Evolutionary conservation across 2,888 invertebrate species (phyloP).

Genomic region (Anarsia innoxiella): DNA sequence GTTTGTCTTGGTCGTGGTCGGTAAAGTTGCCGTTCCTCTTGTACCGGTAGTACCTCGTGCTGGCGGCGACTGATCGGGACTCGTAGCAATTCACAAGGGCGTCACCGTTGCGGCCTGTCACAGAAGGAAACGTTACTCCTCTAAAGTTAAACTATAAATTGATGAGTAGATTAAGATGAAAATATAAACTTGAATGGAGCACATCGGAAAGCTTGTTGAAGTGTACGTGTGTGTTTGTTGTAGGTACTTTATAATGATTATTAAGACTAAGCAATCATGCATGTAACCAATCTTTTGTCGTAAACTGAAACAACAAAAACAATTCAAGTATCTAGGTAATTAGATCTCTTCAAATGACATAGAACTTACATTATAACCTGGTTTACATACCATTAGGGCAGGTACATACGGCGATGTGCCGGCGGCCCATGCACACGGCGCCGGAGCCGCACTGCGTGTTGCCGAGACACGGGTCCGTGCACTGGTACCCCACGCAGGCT

Average conservation of each 20-base stretch:
- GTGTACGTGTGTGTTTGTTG: no score
- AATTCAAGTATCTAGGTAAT: no score
- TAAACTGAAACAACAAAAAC: no score
- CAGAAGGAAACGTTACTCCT: no score
- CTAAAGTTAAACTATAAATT: no score
- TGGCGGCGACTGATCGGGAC: constrained; percentile 50
- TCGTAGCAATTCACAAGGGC: constrained; percentile 76
- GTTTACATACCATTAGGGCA: constrained; percentile 77
- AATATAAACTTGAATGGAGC: no score
- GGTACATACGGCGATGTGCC: constrained; percentile 88
- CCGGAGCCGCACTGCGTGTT: constrained; percentile 82
- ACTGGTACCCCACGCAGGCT: constrained; percentile 86
- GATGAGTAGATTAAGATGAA: no score
- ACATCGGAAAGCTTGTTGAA: no score
- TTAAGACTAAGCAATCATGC: no score
- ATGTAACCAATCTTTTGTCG: background rate
- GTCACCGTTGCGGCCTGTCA: constrained; percentile 78
- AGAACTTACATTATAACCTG: no score
- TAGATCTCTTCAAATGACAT: no score
- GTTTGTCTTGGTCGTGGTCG: constrained; percentile 12
- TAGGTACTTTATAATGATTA: no score
- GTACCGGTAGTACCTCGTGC: constrained; percentile 56
- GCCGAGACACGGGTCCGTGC: constrained; percentile 83
- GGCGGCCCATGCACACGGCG: constrained; percentile 83
- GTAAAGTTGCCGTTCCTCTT: constrained; percentile 55